Evolutionary conservation across 2,888 invertebrate genomes (phyloP), one percentile per base, ranked within the genome.

Genomic region (Rhyacophila evoluta): DNA sequence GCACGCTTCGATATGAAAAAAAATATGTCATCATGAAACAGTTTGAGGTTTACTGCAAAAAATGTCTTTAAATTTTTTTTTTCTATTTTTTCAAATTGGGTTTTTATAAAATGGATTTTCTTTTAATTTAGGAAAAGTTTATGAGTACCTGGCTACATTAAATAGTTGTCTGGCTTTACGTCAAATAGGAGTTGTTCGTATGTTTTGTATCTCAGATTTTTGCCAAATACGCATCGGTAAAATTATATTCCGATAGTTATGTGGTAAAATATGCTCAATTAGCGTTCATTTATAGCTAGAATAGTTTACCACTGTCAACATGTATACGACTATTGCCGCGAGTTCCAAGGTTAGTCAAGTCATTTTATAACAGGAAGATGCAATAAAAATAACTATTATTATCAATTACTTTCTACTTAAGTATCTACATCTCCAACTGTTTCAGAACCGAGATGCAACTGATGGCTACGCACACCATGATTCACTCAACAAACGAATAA

Each of bases 241-340:
- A 2, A 55, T 6, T 55, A 25, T 10, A 8, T 19, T 12, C 19
- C 10, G 8, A 15, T 41, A 69, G n/a, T 69, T 15, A 69, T 29
- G 69, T 69, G 69, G 69, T 29, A 29, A 69, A 27, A 27, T 11
- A 12, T 69, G 5, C 5, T 29, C 6, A 6, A 29, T 19, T 4
- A 55, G 19, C 1, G 10, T 19, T 55, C 19, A 55, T 19, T 19
- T 19, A 25, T 25, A 25, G 19, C 55, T 10, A 55, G 10, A 2
- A 19, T 10, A 55, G 55, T 19, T 19, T 10, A 27, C 4, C n/a
- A 10, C 37, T 36, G 41, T 41, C 12, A 80, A 33, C 19, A 80
- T 80, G 80, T 80, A 80, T 36, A 78, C 78, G 12, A 68, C 80
- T 11, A 78, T 80, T 11, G 80, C 80, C 25, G 78, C 80, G 8